Evolutionary conservation across 2,888 invertebrate species (phyloP).

Genomic region (Galerucella nymphaeae): DNA sequence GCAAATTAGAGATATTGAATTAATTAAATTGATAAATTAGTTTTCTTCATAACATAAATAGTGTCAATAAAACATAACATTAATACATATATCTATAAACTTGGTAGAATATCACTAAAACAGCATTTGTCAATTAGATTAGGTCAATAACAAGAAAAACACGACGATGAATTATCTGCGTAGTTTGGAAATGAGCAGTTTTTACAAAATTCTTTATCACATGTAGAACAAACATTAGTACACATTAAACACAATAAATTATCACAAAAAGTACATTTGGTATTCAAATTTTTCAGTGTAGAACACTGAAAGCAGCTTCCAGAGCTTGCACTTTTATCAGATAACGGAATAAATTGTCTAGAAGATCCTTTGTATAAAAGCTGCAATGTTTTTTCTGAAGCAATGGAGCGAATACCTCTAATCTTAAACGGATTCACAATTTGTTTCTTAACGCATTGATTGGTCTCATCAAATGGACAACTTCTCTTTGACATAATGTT

Average conservation of each 20-base stretch:
- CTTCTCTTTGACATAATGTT: conserved; percentile 41
- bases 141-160: conserved; percentile 46
- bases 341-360: conserved; percentile 36
- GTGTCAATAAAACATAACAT: no score
- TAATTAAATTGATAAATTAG: no score
- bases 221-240: conserved; percentile 35
- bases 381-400: conserved; percentile 45
- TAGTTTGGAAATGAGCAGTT: conserved; percentile 46
- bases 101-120: not conserved
- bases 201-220: conserved; percentile 43
- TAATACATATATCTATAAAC: not conserved
- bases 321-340: conserved; percentile 8
- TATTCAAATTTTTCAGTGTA: conserved; percentile 27
- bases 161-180: conserved; percentile 31
- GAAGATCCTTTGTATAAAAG: conserved; percentile 43
- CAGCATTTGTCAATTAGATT: not conserved
- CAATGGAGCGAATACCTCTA: conserved; percentile 39
- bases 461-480: conserved; percentile 43
- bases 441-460: conserved; percentile 44
- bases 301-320: conserved; percentile 38
- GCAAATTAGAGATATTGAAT: no score
- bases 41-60: no score
- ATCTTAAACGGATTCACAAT: conserved; percentile 26
- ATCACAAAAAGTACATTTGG: conserved; percentile 45
- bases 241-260: conserved; percentile 40